Evolutionary conservation across 2,888 invertebrate species (phyloP), one percentile per base, ranked within the genome.

Genomic region (Liposcelis brunnea): DNA sequence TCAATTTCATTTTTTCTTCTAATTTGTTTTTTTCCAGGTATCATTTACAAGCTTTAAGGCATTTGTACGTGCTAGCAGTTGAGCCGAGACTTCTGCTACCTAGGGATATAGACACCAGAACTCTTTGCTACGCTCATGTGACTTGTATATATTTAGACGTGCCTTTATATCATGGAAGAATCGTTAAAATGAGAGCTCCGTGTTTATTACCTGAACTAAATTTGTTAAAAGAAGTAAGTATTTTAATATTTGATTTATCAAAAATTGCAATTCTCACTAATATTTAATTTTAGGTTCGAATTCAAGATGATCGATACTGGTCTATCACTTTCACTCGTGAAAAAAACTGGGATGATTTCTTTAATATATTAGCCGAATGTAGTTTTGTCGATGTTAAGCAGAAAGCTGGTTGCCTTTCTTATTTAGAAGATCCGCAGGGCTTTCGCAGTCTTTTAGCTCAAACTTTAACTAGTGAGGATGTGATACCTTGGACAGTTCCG

Each of bases 31-130:
- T 47, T 59, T 62, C 10, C 58, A 90, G 91, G 52, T 94, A 94
- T 60, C 97, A 98, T 61, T 68, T 98, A 46, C 97, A 98, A 72
- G 95, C 97, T 0, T 80, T 98, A 57, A 72, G 97, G 1, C 97
- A 98, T 63, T 69, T 98, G 16, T 98, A 97, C 62, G 93, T 94
- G 0, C 61, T 98, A 51, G 95, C 97, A 0, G 82, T 84, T 0
- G 91, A 97, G 58, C 85, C 90, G 0, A 69, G 97, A 10, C 66
- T 97, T 10, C 68, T 98, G 44, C 68, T 94, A 45, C 91, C 95
- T 0, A 72, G 82, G 21, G 91, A 94, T 58, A 76, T 91, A 10
- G 77, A 76, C 57, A 80, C 79, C 1, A 77, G 80, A 18, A 75
- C 78, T 52, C 70, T 82, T 32, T 89, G 90, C 57, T 85, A 89